Evolutionary conservation across 2,113 vertebrate genomes (phyloP).

Genomic region (Amia ocellicauda): DNA sequence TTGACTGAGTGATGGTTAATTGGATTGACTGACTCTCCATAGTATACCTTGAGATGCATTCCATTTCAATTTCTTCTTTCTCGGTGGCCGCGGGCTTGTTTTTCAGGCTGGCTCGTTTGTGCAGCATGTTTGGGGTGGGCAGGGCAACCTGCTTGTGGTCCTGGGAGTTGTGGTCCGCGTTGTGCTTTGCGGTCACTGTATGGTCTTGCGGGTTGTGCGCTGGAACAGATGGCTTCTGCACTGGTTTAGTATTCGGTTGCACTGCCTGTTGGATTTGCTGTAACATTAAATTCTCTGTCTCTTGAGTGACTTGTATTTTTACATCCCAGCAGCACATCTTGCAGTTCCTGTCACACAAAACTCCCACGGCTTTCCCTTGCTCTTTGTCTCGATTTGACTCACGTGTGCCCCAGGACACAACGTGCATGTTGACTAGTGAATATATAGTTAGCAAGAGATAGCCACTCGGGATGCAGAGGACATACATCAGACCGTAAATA

Average conservation of each 20-base stretch:
- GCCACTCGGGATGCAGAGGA: slow-evolving; percentile 75
- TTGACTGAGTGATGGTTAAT: no score
- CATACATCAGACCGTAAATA: slow-evolving; percentile 73
- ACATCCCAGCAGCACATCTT: slow-evolving; percentile 68
- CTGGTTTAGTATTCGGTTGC: slow-evolving; percentile 21
- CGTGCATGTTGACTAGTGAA: slow-evolving; percentile 74
- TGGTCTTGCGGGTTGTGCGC: neutral
- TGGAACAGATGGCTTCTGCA: neutral
- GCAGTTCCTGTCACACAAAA: slow-evolving; percentile 60
- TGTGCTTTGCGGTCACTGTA: neutral
- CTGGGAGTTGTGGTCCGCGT: neutral
- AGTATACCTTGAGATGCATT: no score
- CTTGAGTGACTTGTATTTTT: slow-evolving; percentile 61
- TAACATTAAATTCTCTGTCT: slow-evolving; percentile 55
- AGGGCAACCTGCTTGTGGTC: neutral
- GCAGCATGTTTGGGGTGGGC: no score
- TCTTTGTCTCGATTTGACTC: slow-evolving; percentile 55
- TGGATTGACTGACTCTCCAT: neutral
- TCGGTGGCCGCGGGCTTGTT: no score
- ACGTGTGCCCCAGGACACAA: slow-evolving; percentile 74
- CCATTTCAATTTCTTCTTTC: no score
- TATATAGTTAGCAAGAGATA: slow-evolving; percentile 75
- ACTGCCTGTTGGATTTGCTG: slow-evolving; percentile 52
- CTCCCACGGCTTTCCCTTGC: slow-evolving; percentile 42
- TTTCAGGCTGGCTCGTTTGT: no score